A percentile compares a stretch with the other conserved stretches of the same genome.
Conservation (phyloP, 2,888 invertebrate genomes). For the Hecatera dysodea region DNA sequence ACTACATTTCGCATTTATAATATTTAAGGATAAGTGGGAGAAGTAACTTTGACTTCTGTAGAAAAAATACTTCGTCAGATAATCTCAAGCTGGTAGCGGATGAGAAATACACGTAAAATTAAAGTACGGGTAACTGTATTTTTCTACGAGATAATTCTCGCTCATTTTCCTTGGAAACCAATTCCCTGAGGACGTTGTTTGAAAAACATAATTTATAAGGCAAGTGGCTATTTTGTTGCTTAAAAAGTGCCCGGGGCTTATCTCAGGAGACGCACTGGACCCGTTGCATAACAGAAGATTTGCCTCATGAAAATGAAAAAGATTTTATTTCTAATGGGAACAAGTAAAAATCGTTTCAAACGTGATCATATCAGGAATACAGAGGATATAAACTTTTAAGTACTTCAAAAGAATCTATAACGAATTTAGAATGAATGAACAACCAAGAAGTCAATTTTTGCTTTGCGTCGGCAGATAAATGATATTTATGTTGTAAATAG, state of each 20-base stretch:
- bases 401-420: no score
- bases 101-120: conserved; percentile 1
- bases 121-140: neutral
- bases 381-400: no score
- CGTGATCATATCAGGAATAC: no score
- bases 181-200: neutral
- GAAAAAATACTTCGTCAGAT: conserved; percentile 11
- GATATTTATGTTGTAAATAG: no score
- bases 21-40: no score
- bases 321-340: no score
- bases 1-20: no score
- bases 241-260: neutral
- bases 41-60: neutral
- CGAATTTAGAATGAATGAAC: no score
- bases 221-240: neutral
- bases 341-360: no score
- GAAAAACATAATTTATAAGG: conserved; percentile 2
- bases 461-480: no score
- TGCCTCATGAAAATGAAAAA: no score
- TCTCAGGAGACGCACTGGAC: neutral
- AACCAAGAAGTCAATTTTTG: no score
- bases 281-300: neutral
- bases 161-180: conserved; percentile 19
- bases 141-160: neutral
- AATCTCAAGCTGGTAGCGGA: neutral